Evolutionary conservation across 1,140 invertebrate species (phyloP).

Genomic region (Drosophila ercepeae): DNA sequence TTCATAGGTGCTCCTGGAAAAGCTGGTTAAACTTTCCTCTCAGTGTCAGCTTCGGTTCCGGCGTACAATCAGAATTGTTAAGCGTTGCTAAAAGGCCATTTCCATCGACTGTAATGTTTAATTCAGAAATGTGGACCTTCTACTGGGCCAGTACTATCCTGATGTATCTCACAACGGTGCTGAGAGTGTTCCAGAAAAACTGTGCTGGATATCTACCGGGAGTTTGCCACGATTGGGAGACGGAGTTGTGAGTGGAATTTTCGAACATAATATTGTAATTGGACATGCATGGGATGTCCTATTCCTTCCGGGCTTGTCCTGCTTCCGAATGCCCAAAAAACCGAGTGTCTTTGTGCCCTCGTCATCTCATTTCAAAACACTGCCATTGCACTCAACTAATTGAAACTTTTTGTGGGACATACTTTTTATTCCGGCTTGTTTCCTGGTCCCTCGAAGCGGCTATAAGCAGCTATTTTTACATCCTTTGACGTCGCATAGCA

Average conservation of each 20-base stretch:
- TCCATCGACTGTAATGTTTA: constrained; percentile 15
- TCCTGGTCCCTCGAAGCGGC: constrained; percentile 8
- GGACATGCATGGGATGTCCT: constrained; percentile 10
- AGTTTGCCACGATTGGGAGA: constrained; percentile 30
- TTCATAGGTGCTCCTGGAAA: neutral
- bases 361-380: constrained; percentile 23
- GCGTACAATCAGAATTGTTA: constrained; percentile 14
- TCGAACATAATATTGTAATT: constrained; percentile 37
- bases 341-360: constrained; percentile 14
- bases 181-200: constrained; percentile 28
- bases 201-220: constrained; percentile 46
- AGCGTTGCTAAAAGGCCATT: constrained; percentile 9
- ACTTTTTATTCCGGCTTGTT: constrained; percentile 29
- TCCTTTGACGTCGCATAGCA: constrained; percentile 53
- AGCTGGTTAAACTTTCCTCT: neutral
- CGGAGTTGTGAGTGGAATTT: constrained; percentile 19
- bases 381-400: constrained; percentile 68
- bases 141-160: neutral
- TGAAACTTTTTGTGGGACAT: constrained; percentile 53
- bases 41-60: constrained; percentile 1
- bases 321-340: constrained; percentile 7
- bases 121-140: constrained; percentile 28
- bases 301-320: constrained; percentile 17
- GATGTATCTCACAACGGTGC: constrained; percentile 17
- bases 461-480: constrained; percentile 21